Base-by-base conservation (phyloP, 2,888 invertebrate genomes). In the Epirrhoe tristata region DNA sequence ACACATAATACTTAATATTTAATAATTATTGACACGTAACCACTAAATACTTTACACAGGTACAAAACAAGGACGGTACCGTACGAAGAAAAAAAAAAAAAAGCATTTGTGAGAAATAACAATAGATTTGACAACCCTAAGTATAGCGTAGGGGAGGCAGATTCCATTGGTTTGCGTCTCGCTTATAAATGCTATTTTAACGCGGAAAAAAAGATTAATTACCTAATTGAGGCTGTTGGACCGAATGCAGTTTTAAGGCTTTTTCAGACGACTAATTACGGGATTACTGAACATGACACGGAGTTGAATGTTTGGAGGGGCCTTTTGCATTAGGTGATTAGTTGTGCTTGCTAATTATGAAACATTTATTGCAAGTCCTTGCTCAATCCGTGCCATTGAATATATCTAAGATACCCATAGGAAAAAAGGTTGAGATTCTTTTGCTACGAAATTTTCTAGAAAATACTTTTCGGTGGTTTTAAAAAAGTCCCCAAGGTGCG, bases 171-270 rank as follows among this genome's bases (percentile, higher is more conserved):
- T 86, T 88, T 86, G 86, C 87, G 86, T 86, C 85, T 84, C 90
- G 87, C 77, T 91, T 90, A 90, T 91, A 93, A 93, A 93, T 91
- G 91, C 90, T 91, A 91, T 93, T 93, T 92, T 90, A 92, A 91
- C 90, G 88, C 88, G 90, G 91, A 89, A 91, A 93, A 91, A 93
- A 92, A 91, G 90, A 91, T 92, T 93, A 93, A 93, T 93, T 93
- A 93, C 91, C 92, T 93, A 93, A 93, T 93, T 93, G 93, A 91
- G 67, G 88, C 87, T 83, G 84, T 86, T 79, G 85, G 82, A 80
- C 84, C 82, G 64, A 54, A 81, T 81, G 81, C 80, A 78, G 72
- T 82, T 83, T 82, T 78, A 75, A 79, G 39, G 63, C 77, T 77
- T 79, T 82, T 81, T 76, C 81, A 83, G 79, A 78, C 78, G 81